phyloP scores from a whole-genome alignment of 2,113 vertebrate species.

The Rhinogobius similis region DNA sequence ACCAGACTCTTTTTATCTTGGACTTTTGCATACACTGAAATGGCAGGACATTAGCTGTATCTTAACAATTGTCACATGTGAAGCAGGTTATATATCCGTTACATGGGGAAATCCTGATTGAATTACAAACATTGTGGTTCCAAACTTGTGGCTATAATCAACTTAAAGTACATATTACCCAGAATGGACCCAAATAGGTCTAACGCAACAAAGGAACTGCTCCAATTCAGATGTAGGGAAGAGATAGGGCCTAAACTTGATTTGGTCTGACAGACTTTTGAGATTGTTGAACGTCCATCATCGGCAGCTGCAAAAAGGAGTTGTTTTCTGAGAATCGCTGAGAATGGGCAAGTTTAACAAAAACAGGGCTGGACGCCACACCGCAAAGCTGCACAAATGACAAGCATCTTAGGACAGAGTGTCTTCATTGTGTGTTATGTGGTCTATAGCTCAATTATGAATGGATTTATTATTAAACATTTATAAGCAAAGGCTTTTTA shows the following conservation, averaged over 20 bases:
- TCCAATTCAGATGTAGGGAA: conserved; percentile 20
- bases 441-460: background rate
- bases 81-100: conserved; percentile 36
- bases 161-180: conserved; percentile 27
- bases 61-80: conserved; percentile 23
- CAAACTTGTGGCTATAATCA: conserved; percentile 26
- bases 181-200: conserved; percentile 5
- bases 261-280: conserved; percentile 31
- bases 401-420: conserved; percentile 48
- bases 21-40: conserved; percentile 5
- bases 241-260: conserved; percentile 15
- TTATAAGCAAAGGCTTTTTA: background rate
- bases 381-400: conserved; percentile 66
- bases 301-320: conserved; percentile 26
- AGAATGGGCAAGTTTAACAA: conserved; percentile 49
- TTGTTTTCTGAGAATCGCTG: conserved; percentile 27
- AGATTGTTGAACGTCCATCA: conserved; percentile 36
- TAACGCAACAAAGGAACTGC: conserved; percentile 23
- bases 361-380: conserved; percentile 63
- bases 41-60: conserved; percentile 12
- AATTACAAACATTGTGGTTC: conserved; percentile 23
- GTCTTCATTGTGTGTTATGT: conserved; percentile 44
- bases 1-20: conserved; percentile 1
- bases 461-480: background rate
- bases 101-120: conserved; percentile 34